Percentiles rank a stretch among this genome's conserved stretches.
phyloP scores from a whole-genome alignment of 2,888 invertebrate genomes.

The Morinoia aosen region DNA sequence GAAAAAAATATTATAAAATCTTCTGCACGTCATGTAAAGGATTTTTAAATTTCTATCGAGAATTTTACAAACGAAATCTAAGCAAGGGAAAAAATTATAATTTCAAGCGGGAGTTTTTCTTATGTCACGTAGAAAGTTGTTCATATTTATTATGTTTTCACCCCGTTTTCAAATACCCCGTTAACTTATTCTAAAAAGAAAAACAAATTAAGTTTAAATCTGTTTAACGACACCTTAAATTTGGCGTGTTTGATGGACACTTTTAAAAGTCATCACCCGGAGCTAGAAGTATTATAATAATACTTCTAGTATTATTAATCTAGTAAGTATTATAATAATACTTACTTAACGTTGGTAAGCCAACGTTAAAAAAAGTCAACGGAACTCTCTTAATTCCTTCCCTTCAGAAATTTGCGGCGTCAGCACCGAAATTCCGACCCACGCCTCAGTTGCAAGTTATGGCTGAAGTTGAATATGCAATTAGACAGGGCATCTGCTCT shows the following conservation, averaged over 20 bases:
- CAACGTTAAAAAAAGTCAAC: not conserved
- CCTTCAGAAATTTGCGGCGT: not conserved
- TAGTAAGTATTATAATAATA: not conserved
- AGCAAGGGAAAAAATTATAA: too few relatives aligned
- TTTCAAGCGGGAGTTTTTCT: not conserved
- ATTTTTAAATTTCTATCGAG: not conserved
- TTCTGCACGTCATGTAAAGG: not conserved
- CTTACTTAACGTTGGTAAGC: not conserved
- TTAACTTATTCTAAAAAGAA: not conserved
- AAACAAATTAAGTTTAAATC: not conserved
- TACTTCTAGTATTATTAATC: too few relatives aligned
- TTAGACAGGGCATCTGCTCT: constrained; percentile 1
- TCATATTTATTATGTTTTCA: not conserved
- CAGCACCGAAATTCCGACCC: not conserved
- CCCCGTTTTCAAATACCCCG: not conserved
- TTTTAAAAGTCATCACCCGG: not conserved
- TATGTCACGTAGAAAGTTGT: not conserved
- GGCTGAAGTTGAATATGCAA: constrained; percentile 15
- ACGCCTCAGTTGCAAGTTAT: not conserved
- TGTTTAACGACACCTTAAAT: not conserved
- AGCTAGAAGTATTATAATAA: not conserved
- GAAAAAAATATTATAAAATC: not conserved
- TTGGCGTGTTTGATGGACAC: not conserved
- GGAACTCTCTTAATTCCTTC: not conserved
- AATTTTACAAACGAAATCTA: not conserved